Evolutionary conservation across 1,140 invertebrate genomes (phyloP).

Genomic region (Camponotus vicinus): DNA sequence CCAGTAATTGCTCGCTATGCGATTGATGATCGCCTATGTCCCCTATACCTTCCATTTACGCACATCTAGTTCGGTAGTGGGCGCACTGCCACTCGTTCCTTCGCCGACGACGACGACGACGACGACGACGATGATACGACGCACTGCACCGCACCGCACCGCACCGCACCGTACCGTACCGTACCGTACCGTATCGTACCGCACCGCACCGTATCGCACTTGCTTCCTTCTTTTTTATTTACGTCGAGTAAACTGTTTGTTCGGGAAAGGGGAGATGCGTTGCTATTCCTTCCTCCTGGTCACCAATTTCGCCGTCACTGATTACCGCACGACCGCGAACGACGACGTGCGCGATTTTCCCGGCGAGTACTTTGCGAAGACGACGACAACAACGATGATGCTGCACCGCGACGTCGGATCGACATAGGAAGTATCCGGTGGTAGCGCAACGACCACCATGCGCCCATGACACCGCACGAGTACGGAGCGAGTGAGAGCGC

Average conservation of each 20-base stretch:
- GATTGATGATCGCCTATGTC: conserved; percentile 89
- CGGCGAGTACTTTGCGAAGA: conserved; percentile 21
- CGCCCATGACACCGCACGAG: conserved; percentile 79
- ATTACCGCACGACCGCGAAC: conserved; percentile 27
- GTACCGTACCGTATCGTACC: not conserved
- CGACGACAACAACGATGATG: conserved; percentile 29
- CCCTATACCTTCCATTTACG: conserved; percentile 89
- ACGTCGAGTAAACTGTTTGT: not conserved
- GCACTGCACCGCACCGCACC: not conserved
- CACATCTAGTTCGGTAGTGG: conserved; percentile 82
- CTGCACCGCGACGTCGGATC: conserved; percentile 62
- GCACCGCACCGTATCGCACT: not conserved
- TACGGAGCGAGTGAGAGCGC: conserved; percentile 80
- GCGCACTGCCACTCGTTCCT: conserved; percentile 74
- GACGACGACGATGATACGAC: conserved; percentile 30
- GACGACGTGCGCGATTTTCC: conserved; percentile 20
- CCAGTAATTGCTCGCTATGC: conserved; percentile 87
- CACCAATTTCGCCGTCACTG: conserved; percentile 46
- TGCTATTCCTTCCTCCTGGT: not conserved
- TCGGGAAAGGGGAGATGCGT: not conserved
- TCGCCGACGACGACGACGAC: conserved; percentile 40
- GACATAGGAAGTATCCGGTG: conserved; percentile 73
- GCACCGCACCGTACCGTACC: not conserved
- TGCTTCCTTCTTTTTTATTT: not conserved
- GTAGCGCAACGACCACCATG: conserved; percentile 77